Base-by-base conservation (phyloP, 2,113 vertebrate species). In the Chaetops frenatus region DNA sequence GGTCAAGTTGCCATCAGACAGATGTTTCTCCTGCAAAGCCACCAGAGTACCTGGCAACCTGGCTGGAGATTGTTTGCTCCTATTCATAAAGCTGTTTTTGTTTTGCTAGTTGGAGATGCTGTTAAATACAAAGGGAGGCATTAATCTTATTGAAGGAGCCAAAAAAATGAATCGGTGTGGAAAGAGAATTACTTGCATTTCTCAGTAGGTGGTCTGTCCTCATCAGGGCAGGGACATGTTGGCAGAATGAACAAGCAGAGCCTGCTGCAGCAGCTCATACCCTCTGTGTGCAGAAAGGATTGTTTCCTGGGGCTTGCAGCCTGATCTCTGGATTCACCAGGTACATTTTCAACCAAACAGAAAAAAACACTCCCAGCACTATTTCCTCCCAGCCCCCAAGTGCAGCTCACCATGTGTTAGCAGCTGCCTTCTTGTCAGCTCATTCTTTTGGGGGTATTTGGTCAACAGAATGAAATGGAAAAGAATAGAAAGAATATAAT, bases 191-290 rank as follows among this genome's bases (percentile, higher is more conserved):
- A 40, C 90, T 81, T 38, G 42, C 78, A 23, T 19, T 79, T 61
- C 86, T 86, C 70, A 22, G 21, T 44, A 24, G 9, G 65, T 44
- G 66, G 36, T 28, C 48, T 81, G 65, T 64, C 83, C 69, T 81
- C 5, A 0, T 64, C 5, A 13, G 70, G 65, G 36, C 0, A 1
- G 28, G 40, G 53, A 38, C 47, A n/a, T 0, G 0, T 15, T 48
- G 45, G 44, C 62, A 85, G 91, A 89, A 94, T 58, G 70, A 91
- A 40, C 38, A 91, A 94, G 53, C 77, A 89, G 84, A 81, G 14
- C 40, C 53, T 81, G 77, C 28, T 65, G 36, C 86, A 81, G 57
- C 6, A 4, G 64, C 36, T 89, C 4, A 2, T 25, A 5, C 9
- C 53, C n/a, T 72, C 1, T 0, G 16, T 54, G 53, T 67, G 48